phyloP scores from a whole-genome alignment of 1,140 invertebrate genomes.

The Araneus ventricosus region DNA sequence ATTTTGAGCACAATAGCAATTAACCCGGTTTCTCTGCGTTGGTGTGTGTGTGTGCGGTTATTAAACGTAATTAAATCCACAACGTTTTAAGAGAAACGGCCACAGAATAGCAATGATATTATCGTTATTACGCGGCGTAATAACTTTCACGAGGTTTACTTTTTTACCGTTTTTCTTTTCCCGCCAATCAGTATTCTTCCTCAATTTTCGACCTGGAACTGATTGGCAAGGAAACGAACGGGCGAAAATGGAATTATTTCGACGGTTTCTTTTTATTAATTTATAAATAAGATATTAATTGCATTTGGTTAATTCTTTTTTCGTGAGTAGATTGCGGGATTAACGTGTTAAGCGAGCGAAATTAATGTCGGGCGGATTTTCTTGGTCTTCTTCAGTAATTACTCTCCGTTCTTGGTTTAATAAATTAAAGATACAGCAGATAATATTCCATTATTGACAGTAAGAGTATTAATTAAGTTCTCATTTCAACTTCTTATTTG shows the following conservation, averaged over 20 bases:
- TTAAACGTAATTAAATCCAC: constrained; percentile 72
- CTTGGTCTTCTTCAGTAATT: neutral
- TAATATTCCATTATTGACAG: neutral
- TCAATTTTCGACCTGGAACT: constrained; percentile 38
- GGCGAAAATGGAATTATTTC: constrained; percentile 48
- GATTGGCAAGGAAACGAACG: constrained; percentile 23
- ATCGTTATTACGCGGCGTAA: constrained; percentile 64
- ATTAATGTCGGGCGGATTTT: neutral
- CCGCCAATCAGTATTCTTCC: constrained; percentile 4
- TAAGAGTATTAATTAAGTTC: neutral
- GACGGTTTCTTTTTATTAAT: constrained; percentile 53
- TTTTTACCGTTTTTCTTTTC: neutral
- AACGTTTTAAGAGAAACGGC: constrained; percentile 58
- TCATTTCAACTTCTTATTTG: neutral
- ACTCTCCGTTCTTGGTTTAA: constrained; percentile 5
- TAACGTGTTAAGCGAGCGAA: constrained; percentile 11
- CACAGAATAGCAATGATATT: constrained; percentile 68
- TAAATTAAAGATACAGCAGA: neutral
- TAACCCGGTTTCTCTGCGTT: constrained; percentile 56
- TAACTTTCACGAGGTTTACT: constrained; percentile 59
- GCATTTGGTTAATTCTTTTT: constrained; percentile 28
- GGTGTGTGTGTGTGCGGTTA: constrained; percentile 56
- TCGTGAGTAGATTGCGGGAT: neutral
- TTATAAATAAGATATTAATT: constrained; percentile 65
- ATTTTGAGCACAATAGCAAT: constrained; percentile 72